phyloP scores from a whole-genome alignment of 2,113 vertebrate genomes.

The Crypturellus undulatus region DNA sequence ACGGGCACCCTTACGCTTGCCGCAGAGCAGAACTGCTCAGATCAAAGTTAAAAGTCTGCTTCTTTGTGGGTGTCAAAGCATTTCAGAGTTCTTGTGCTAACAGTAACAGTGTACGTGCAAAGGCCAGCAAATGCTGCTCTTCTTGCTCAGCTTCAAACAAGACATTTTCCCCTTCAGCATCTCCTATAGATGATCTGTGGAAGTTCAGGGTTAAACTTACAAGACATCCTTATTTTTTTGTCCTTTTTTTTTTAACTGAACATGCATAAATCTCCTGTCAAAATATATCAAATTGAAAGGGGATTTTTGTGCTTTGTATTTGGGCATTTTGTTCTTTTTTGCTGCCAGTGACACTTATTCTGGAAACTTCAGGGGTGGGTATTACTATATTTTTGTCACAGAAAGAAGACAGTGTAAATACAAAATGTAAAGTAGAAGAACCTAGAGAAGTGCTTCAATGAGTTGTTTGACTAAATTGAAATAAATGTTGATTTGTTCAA shows the following conservation, averaged over 20 bases:
- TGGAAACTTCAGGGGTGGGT: slow-evolving; percentile 38
- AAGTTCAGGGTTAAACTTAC: slow-evolving; percentile 46
- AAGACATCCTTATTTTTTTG: neutral
- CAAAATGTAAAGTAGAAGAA: slow-evolving; percentile 63
- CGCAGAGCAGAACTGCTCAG: slow-evolving; percentile 48
- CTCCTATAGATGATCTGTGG: neutral
- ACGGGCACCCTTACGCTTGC: slow-evolving; percentile 19
- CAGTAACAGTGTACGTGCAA: slow-evolving; percentile 61
- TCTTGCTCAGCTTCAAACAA: slow-evolving; percentile 47
- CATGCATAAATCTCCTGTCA: slow-evolving; percentile 1
- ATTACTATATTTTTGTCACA: slow-evolving; percentile 60
- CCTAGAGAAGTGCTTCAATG: slow-evolving; percentile 42
- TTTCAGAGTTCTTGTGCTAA: slow-evolving; percentile 64
- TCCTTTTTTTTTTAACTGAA: neutral
- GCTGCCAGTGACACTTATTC: slow-evolving; percentile 43
- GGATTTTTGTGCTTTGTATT: slow-evolving; percentile 38
- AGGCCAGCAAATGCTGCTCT: slow-evolving; percentile 48
- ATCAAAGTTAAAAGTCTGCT: slow-evolving; percentile 46
- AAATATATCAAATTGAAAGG: neutral
- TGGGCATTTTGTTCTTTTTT: slow-evolving; percentile 40
- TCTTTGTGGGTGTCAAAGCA: slow-evolving; percentile 51
- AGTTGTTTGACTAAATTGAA: slow-evolving; percentile 54
- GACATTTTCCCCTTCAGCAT: neutral
- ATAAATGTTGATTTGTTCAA: slow-evolving; percentile 67
- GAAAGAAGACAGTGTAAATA: slow-evolving; percentile 61